These are phyloP conservation scores for Drosophila ironensis DNA, from an alignment of 1,140 invertebrate genomes.

Conservation along the genomic window DNA sequence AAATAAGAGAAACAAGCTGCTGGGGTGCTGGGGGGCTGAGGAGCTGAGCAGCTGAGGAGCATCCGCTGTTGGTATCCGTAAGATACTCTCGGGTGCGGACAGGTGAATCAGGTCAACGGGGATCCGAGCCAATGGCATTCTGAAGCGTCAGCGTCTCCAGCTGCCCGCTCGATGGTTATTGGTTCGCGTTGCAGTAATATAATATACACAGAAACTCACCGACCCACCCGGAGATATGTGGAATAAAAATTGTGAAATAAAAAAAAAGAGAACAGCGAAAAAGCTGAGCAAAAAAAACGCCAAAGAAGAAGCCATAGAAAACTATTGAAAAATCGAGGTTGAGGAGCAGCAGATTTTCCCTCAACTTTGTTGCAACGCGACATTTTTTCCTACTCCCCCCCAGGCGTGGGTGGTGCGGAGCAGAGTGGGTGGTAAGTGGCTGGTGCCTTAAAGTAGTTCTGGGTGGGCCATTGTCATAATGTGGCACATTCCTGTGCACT, in stretches of 20 bases:
- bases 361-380: conserved; percentile 70
- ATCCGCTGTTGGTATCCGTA: conserved; percentile 33
- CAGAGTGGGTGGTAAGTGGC: not conserved
- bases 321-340: conserved; percentile 28
- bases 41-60: conserved; percentile 6
- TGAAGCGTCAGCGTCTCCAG: conserved; percentile 55
- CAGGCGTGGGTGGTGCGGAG: not conserved
- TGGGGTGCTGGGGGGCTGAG: too few species aligned
- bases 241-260: conserved; percentile 76
- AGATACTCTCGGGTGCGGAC: conserved; percentile 41
- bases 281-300: conserved; percentile 23
- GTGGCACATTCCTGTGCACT: conserved; percentile 66
- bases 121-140: conserved; percentile 68
- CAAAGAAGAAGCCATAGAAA: conserved; percentile 27
- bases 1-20: conserved; percentile 6
- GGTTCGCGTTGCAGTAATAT: conserved; percentile 79
- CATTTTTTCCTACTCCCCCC: conserved; percentile 23
- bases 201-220: conserved; percentile 53
- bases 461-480: conserved; percentile 64
- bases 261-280: conserved; percentile 47
- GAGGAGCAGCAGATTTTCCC: conserved; percentile 23
- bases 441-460: not conserved
- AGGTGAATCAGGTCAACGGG: conserved; percentile 70
- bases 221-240: conserved; percentile 28
- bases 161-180: conserved; percentile 78